These are phyloP conservation scores for Orientallactaga bullata DNA, from an alignment of 2,113 vertebrate genomes.

Conservation along the genomic window DNA sequence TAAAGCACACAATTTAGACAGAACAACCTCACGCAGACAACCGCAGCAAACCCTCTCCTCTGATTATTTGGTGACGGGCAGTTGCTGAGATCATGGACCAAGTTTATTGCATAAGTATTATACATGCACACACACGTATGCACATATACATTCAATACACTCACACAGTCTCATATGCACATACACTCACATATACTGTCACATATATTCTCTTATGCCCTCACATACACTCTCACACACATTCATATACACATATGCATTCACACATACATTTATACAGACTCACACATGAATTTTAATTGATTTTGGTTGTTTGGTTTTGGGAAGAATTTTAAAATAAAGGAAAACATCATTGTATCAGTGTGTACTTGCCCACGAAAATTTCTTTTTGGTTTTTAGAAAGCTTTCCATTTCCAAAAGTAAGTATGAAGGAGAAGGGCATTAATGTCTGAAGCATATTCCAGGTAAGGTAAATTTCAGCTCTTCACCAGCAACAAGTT, in stretches of 20 bases:
- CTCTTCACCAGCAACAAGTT: slow-evolving; percentile 29
- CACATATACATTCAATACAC: not conserved
- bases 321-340: slow-evolving; percentile 42
- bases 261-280: not conserved
- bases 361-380: not conserved
- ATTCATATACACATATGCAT: not conserved
- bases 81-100: not conserved
- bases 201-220: not conserved
- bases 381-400: slow-evolving; percentile 51
- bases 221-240: not conserved
- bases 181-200: not conserved
- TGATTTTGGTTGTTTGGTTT: slow-evolving; percentile 20
- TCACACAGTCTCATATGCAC: not conserved
- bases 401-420: slow-evolving; percentile 44
- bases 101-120: not conserved
- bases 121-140: not conserved
- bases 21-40: not conserved
- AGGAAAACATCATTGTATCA: slow-evolving; percentile 34
- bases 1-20: not conserved
- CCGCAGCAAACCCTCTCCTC: not conserved
- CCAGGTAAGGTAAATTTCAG: slow-evolving; percentile 46
- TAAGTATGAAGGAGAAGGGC: slow-evolving; percentile 16
- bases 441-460: slow-evolving; percentile 19
- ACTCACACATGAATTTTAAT: too few relatives aligned
- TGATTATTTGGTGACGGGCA: not conserved